These are phyloP conservation scores for Heteromyza rotundicornis DNA, from an alignment of 2,888 invertebrate genomes.

Conservation along the genomic window DNA sequence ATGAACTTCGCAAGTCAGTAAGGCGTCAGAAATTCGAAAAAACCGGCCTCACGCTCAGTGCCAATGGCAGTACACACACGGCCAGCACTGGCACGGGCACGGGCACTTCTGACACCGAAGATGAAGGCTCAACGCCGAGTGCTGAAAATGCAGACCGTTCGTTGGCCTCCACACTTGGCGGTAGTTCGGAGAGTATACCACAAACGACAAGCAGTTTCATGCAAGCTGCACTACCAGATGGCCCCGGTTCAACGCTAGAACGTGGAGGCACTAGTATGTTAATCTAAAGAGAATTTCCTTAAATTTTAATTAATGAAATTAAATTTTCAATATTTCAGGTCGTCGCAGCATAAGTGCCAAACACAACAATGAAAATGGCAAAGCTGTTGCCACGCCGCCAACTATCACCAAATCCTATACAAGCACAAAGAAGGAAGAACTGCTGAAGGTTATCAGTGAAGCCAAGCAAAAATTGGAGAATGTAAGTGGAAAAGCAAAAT, in stretches of 20 bases:
- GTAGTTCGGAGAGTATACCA: slow-evolving; percentile 71
- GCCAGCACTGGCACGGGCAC: slow-evolving; percentile 67
- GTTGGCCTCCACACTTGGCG: slow-evolving; percentile 70
- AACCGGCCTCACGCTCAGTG: slow-evolving; percentile 61
- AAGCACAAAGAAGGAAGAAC: slow-evolving; percentile 70
- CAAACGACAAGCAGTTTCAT: slow-evolving; percentile 57
- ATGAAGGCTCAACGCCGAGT: slow-evolving; percentile 79
- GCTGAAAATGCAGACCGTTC: slow-evolving; percentile 80
- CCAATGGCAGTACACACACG: slow-evolving; percentile 61
- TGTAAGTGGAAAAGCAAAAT: slow-evolving; percentile 67
- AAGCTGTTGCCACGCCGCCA: slow-evolving; percentile 48
- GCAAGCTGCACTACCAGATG: slow-evolving; percentile 61
- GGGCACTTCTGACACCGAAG: slow-evolving; percentile 78
- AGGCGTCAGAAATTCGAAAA: slow-evolving; percentile 72
- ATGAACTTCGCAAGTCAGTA: slow-evolving; percentile 79
- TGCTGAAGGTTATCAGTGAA: slow-evolving; percentile 82
- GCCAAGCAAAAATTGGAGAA: slow-evolving; percentile 85
- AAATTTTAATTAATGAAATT: slow-evolving; percentile 8
- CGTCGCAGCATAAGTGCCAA: slow-evolving; percentile 73
- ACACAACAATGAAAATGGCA: slow-evolving; percentile 61
- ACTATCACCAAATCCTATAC: slow-evolving; percentile 62
- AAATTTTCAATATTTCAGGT: slow-evolving; percentile 45
- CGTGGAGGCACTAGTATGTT: slow-evolving; percentile 58
- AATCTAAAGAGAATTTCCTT: not conserved
- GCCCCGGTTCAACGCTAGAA: slow-evolving; percentile 57